Base-by-base conservation (phyloP, 2,888 invertebrate species). In the Agrenia bidenticulata region DNA sequence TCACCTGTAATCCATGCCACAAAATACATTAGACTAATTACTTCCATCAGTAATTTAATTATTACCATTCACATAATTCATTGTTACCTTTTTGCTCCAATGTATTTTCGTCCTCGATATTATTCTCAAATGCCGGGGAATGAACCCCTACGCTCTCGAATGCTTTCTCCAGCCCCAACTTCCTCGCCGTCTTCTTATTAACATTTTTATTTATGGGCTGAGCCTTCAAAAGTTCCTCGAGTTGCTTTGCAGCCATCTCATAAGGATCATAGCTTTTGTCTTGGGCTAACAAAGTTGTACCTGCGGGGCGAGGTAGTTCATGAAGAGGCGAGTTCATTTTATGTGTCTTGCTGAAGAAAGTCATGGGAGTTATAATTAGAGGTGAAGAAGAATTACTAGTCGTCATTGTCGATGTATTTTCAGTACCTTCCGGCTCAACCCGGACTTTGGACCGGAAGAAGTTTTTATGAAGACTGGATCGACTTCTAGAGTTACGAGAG, bases 351-450 rank as follows among this genome's bases (percentile, higher is more conserved):
- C 64, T 63, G 66, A 70, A 76, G 49, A 74, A 76, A 58, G 69
- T 76, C 59, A 73, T 74, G 9, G 74, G 76, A 55, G 73, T 72
- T 54, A 76, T 76, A 37, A 73, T 74, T 56, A 73, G 66, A n/a
- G 76, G 66, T 9, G 72, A 67, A 11, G 64, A 61, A 41, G 55
- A 45, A 15, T 50, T 17, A 1, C 61, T 64, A 32, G 58, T 61
- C 27, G 63, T 68, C 21, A 65, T 39, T 17, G 49, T 58, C 13
- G 70, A 66, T 2, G 70, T 74, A 57, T 73, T 76, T 49, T 76
- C 76, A 45, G 70, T 70, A 24, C 76, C 76, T 64, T 76, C 76
- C 32, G 76, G 76, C 45, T 76, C 76, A 11, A 67, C 72, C 49
- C 76, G 42, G n/a, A n/a, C n/a, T 58, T 76, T 74, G 13, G 71